These are phyloP conservation scores for Gonioctena quinquepunctata DNA, from an alignment of 1,140 invertebrate species.

Conservation along the genomic window DNA sequence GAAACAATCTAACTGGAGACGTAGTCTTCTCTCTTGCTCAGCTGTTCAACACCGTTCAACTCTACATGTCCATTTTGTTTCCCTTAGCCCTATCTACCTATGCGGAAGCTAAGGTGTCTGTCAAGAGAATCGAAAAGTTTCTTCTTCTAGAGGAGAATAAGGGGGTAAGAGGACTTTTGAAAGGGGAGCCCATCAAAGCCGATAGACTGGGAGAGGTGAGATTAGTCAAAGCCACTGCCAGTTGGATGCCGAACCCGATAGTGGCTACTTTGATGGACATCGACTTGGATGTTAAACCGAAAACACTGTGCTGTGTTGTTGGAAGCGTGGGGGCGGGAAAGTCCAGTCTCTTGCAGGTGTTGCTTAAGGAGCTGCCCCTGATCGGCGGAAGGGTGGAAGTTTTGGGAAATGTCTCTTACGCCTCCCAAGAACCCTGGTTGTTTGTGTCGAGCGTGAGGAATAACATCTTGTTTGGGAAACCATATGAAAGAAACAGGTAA, in stretches of 20 bases:
- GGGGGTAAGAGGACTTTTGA: background rate
- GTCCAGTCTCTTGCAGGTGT: constrained; percentile 74
- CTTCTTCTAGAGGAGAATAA: constrained; percentile 60
- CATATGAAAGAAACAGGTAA: constrained; percentile 64
- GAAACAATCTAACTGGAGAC: constrained; percentile 66
- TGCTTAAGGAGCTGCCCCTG: constrained; percentile 63
- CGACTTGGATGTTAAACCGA: constrained; percentile 62
- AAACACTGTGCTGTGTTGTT: constrained; percentile 72
- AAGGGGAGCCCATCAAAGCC: background rate
- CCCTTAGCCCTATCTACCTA: constrained; percentile 56
- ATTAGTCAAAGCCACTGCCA: constrained; percentile 61
- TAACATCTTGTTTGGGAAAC: constrained; percentile 80
- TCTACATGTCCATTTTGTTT: constrained; percentile 74
- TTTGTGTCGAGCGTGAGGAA: constrained; percentile 70
- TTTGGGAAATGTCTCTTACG: constrained; percentile 68
- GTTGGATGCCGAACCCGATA: constrained; percentile 64
- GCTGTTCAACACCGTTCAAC: constrained; percentile 73
- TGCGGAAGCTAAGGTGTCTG: constrained; percentile 65
- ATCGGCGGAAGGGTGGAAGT: constrained; percentile 65
- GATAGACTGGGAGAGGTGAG: constrained; percentile 46
- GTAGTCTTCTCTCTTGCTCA: constrained; percentile 75
- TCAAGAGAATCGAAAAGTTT: constrained; percentile 67
- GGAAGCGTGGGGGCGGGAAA: constrained; percentile 82
- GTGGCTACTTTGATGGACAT: constrained; percentile 67
- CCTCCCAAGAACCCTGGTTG: constrained; percentile 78